Conservation (phyloP, 2,888 invertebrate genomes). For the Galerucella pusilla region DNA sequence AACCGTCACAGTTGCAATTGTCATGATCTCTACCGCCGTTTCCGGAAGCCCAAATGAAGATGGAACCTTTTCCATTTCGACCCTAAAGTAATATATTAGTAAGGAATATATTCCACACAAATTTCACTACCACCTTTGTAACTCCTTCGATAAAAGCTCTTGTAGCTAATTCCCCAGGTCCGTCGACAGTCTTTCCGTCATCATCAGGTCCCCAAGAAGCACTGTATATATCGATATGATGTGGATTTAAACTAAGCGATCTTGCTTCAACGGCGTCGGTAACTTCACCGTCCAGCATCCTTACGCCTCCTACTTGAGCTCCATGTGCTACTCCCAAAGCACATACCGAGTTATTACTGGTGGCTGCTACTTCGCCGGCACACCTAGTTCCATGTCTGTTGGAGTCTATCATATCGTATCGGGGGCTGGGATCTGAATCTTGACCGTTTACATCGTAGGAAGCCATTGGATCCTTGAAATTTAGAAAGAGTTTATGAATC, state of each 20-base stretch:
- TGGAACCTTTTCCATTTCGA: slow-evolving; percentile 92
- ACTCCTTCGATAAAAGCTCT: slow-evolving; percentile 97
- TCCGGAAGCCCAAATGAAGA: slow-evolving; percentile 99
- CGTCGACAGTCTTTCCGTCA: slow-evolving; percentile 97
- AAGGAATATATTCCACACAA: not conserved
- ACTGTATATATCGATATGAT: slow-evolving; percentile 98
- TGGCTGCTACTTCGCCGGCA: slow-evolving; percentile 97
- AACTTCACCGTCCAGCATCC: slow-evolving; percentile 98
- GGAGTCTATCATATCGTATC: slow-evolving; percentile 96
- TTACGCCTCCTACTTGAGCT: slow-evolving; percentile 91
- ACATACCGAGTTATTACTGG: slow-evolving; percentile 95
- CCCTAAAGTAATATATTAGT: slow-evolving; percentile 70
- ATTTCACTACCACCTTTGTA: slow-evolving; percentile 74
- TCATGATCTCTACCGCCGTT: slow-evolving; percentile 97
- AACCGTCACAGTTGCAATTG: slow-evolving; percentile 99
- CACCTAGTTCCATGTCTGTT: slow-evolving; percentile 96
- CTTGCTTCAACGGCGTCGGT: slow-evolving; percentile 98
- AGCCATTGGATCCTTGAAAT: slow-evolving; percentile 86
- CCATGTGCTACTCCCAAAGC: slow-evolving; percentile 97
- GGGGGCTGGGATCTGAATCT: slow-evolving; percentile 96
- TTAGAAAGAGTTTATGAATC: not conserved
- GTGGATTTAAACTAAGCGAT: slow-evolving; percentile 91
- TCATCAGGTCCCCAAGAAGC: slow-evolving; percentile 99
- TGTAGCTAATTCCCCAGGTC: slow-evolving; percentile 94
- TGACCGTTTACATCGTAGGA: slow-evolving; percentile 98